phyloP scores from a whole-genome alignment of 1,140 invertebrate species.

The Archivesica marissinica region DNA sequence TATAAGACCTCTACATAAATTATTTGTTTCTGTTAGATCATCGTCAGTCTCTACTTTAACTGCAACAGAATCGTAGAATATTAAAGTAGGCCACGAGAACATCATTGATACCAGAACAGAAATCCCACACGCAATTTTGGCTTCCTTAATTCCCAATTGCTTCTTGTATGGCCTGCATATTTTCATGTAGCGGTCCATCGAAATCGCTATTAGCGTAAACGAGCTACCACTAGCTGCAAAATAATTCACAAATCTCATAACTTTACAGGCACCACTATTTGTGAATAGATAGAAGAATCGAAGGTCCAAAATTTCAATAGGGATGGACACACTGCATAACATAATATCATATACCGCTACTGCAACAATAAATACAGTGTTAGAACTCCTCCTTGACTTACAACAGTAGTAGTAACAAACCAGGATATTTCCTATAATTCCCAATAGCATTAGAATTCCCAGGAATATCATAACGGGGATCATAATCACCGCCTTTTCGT shows the following conservation, averaged over 20 bases:
- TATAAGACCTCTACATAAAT: too few species aligned
- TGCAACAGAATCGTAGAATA: constrained; percentile 22
- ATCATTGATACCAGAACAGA: background rate
- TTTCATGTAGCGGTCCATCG: constrained; percentile 66
- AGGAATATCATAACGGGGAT: constrained; percentile 60
- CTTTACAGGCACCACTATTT: constrained; percentile 58
- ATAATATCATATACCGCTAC: constrained; percentile 70
- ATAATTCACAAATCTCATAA: constrained; percentile 62
- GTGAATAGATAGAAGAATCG: constrained; percentile 63
- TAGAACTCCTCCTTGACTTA: constrained; percentile 17
- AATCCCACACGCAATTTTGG: constrained; percentile 28
- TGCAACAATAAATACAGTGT: constrained; percentile 65
- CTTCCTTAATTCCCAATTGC: constrained; percentile 36
- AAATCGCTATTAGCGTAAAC: constrained; percentile 66
- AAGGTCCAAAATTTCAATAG: constrained; percentile 69
- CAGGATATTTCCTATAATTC: constrained; percentile 57
- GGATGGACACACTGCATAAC: constrained; percentile 65
- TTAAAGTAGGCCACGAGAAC: constrained; percentile 21
- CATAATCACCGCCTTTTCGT: constrained; percentile 42
- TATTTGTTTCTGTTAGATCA: too few species aligned
- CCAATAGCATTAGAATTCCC: constrained; percentile 56
- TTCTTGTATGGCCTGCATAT: constrained; percentile 67
- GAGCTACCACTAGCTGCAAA: constrained; percentile 62
- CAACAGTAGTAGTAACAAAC: constrained; percentile 61
- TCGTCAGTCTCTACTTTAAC: constrained; percentile 26